Conservation (phyloP, 2,888 invertebrate genomes). For the Spodoptera littoralis region DNA sequence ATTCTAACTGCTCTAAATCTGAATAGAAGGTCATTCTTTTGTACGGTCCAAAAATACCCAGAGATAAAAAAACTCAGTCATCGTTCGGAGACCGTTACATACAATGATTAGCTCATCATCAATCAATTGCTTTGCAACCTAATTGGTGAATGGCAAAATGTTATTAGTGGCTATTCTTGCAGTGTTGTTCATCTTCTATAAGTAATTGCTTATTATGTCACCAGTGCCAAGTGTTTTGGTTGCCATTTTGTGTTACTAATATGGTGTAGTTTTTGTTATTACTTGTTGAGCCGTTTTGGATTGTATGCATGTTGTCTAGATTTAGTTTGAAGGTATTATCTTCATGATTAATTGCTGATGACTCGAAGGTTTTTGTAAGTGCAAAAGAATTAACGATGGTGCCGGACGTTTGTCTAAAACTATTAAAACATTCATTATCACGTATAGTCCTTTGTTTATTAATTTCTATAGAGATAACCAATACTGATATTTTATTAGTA, state of each 20-base stretch:
- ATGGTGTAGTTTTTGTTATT: background rate
- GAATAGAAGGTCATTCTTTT: slow-evolving; percentile 43
- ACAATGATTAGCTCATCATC: slow-evolving; percentile 46
- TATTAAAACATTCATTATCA: no score
- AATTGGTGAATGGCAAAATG: slow-evolving; percentile 32
- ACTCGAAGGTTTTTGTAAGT: no score
- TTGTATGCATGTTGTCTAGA: no score
- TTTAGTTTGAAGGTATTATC: no score
- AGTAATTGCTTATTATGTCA: slow-evolving; percentile 17
- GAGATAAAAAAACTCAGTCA: slow-evolving; percentile 22
- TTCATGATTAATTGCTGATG: no score
- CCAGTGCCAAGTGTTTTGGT: slow-evolving; percentile 1
- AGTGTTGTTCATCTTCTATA: slow-evolving; percentile 8
- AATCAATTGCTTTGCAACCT: slow-evolving; percentile 38
- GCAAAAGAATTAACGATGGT: no score
- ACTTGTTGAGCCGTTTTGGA: background rate
- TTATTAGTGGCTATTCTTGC: slow-evolving; percentile 18
- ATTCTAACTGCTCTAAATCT: slow-evolving; percentile 10
- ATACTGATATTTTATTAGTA: background rate
- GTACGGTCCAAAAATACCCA: slow-evolving; percentile 30
- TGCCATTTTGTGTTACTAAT: background rate
- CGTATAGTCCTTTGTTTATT: no score
- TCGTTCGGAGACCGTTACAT: slow-evolving; percentile 26
- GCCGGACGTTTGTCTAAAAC: no score
- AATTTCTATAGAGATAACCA: no score